A percentile compares a stretch with the other conserved stretches of the same genome.
Evolutionary conservation across 2,888 invertebrate genomes (phyloP).

Genomic region (Agriopis marginaria): DNA sequence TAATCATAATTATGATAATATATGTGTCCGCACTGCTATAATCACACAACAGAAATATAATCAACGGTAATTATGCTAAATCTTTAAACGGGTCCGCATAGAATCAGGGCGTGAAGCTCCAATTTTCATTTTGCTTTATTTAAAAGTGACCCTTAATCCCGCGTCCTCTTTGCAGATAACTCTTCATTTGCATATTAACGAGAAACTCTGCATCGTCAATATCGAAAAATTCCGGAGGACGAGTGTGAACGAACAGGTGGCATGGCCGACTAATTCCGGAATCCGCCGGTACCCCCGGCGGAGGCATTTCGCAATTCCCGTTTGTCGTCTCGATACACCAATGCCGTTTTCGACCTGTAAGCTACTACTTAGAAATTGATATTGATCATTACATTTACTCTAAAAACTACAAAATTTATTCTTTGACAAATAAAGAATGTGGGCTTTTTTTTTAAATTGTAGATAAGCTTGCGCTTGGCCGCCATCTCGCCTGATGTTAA

Average conservation of each 20-base stretch:
- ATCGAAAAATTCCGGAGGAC: slow-evolving; percentile 77
- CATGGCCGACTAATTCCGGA: slow-evolving; percentile 63
- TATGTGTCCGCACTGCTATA: slow-evolving; percentile 62
- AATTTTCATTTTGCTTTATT: slow-evolving; percentile 72
- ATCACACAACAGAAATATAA: slow-evolving; percentile 69
- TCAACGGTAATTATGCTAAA: slow-evolving; percentile 74
- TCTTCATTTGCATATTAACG: slow-evolving; percentile 85
- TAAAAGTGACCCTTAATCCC: slow-evolving; percentile 74
- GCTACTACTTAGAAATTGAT: slow-evolving; percentile 4
- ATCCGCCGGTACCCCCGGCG: slow-evolving; percentile 48
- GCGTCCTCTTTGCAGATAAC: slow-evolving; percentile 76
- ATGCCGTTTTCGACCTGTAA: slow-evolving; percentile 3
- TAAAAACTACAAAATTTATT: slow-evolving; percentile 4
- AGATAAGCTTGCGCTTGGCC: too few species aligned
- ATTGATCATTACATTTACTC: slow-evolving; percentile 9
- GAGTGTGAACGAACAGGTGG: slow-evolving; percentile 81
- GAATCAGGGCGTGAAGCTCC: slow-evolving; percentile 72
- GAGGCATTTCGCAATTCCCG: neutral
- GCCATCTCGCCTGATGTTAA: too few species aligned
- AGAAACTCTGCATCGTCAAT: slow-evolving; percentile 82
- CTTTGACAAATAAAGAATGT: neutral
- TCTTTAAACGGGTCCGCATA: slow-evolving; percentile 72
- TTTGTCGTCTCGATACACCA: neutral
- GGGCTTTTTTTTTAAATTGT: too few species aligned
- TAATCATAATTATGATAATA: slow-evolving; percentile 64